Evolutionary conservation across 2,888 invertebrate species (phyloP).

Genomic region (Tupiocoris notatus): DNA sequence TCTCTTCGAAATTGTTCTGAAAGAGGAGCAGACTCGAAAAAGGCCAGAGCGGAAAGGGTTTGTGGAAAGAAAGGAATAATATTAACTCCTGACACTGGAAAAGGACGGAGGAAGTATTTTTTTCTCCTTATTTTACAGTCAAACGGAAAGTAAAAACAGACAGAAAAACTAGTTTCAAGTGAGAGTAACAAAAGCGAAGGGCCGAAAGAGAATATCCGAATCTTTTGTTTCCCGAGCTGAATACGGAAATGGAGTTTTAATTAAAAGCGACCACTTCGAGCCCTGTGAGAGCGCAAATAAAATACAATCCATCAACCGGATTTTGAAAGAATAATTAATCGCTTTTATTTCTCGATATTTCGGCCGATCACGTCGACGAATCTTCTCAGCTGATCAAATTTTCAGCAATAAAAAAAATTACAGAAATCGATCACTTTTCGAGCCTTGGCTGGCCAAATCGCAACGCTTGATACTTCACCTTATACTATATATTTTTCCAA

Average conservation of each 20-base stretch:
- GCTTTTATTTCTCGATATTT: too few relatives aligned
- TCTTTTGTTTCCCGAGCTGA: not conserved
- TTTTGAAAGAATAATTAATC: too few relatives aligned
- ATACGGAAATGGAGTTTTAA: not conserved
- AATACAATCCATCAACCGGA: too few relatives aligned
- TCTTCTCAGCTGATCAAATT: too few relatives aligned
- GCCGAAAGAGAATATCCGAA: not conserved
- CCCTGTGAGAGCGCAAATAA: too few relatives aligned
- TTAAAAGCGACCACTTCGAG: too few relatives aligned
- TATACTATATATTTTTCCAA: too few relatives aligned
- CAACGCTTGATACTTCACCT: too few relatives aligned
- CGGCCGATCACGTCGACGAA: too few relatives aligned
- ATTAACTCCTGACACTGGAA: constrained; percentile 29
- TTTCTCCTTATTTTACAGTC: not conserved
- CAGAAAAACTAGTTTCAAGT: not conserved
- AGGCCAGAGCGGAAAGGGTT: not conserved
- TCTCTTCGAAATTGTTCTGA: not conserved
- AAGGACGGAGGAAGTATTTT: not conserved
- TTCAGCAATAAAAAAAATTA: too few relatives aligned
- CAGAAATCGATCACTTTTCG: too few relatives aligned
- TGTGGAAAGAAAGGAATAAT: constrained; percentile 16
- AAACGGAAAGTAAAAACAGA: not conserved
- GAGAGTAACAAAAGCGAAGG: constrained; percentile 12
- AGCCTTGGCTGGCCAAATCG: too few relatives aligned
- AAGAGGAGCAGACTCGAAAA: not conserved